Evolutionary conservation across 1,140 invertebrate genomes (phyloP).

Genomic region (Diachasma alloeum): DNA sequence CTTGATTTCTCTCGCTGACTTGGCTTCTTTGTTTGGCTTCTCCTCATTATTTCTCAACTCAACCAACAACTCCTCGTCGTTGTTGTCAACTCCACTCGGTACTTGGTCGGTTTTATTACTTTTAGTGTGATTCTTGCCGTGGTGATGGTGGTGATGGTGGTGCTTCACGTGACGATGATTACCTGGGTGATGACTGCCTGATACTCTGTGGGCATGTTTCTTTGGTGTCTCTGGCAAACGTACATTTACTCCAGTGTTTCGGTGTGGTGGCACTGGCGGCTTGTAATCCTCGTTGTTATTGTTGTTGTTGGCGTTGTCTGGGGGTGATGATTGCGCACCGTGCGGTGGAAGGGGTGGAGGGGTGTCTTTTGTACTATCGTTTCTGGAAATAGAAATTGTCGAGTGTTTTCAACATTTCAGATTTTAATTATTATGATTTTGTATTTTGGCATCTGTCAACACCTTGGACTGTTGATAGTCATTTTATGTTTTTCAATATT

Average conservation of each 20-base stretch:
- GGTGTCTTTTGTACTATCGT: conserved; percentile 43
- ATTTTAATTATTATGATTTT: too few relatives aligned
- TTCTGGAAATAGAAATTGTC: conserved; percentile 38
- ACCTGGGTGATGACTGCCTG: conserved; percentile 40
- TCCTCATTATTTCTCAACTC: conserved; percentile 48
- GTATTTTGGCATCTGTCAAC: too few relatives aligned
- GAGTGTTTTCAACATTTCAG: too few relatives aligned
- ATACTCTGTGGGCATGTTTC: conserved; percentile 62
- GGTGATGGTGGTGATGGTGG: conserved; percentile 36
- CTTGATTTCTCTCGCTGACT: conserved; percentile 71
- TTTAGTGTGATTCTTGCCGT: conserved; percentile 31
- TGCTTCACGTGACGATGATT: conserved; percentile 42
- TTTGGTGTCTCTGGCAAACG: conserved; percentile 53
- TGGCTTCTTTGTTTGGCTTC: conserved; percentile 40
- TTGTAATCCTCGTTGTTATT: conserved; percentile 73
- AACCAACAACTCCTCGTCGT: conserved; percentile 55
- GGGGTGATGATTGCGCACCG: conserved; percentile 45
- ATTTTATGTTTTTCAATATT: too few relatives aligned
- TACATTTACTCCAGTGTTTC: conserved; percentile 71
- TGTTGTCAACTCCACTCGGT: conserved; percentile 30
- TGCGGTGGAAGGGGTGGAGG: conserved; percentile 70
- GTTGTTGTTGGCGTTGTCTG: conserved; percentile 47
- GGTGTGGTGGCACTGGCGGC: conserved; percentile 86
- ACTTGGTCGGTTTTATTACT: conserved; percentile 27
- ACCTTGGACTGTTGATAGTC: too few relatives aligned